Evolutionary conservation across 2,888 invertebrate genomes (phyloP), one percentile per base, ranked within the genome.

Genomic region (Tetranychus piercei): DNA sequence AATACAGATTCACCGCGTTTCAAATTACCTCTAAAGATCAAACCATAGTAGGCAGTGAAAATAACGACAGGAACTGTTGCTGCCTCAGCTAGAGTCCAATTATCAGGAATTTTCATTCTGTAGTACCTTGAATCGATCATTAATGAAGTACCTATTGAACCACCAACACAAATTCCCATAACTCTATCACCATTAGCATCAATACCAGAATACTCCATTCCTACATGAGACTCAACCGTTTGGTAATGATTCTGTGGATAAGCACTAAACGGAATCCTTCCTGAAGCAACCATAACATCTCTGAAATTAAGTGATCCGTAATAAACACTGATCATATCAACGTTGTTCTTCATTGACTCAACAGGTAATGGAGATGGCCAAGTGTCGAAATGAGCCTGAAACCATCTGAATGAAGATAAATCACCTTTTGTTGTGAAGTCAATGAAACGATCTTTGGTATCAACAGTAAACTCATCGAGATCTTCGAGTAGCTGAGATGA

Each of bases 201-300:
- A 20, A 78, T 75, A 18, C 84, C 84, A 8, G 79, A 65, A 75
- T 77, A 79, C 75, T 79, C 79, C 18, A 77, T 65, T 8, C 79
- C 79, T 9, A 79, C 43, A 15, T 77, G 22, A 70, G 77, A 77
- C 79, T 97, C 96, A 85, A 90, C 86, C 15, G 7, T 2, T 15
- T 55, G 55, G 70, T 81, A 81, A 34, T 84, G 83, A 66, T 77
- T 73, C 75, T 92, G 93, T 18, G 97, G 96, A 76, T 97, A 87
- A 72, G 96, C 94, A 85, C 97, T 96, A 44, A 94, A 93, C 74
- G 96, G 92, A 77, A 97, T 86, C 84, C 95, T 94, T 79, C 96
- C 97, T 44, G 93, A 93, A 44, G 96, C 95, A 81, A 97, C 69
- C 96, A 97, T 97, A 79, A 97, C 88, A 84, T 97, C 97, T 79